These are phyloP conservation scores for Leguminivora glycinivorella DNA, from an alignment of 1,140 invertebrate species.

Conservation along the genomic window DNA sequence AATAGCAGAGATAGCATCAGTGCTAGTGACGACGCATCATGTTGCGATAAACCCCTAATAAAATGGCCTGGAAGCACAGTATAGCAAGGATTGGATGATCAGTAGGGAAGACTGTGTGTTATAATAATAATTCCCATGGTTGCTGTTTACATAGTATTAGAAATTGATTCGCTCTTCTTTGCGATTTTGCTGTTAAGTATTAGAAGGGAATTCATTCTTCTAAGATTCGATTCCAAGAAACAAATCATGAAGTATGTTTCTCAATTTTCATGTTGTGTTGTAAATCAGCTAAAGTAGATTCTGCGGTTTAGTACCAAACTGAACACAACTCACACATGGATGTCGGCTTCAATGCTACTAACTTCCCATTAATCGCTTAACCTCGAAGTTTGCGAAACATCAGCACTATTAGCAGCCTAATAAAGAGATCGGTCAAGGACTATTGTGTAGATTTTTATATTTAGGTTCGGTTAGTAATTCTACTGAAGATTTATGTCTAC, in stretches of 20 bases:
- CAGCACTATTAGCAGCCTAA: background rate
- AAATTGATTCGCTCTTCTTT: too few species aligned
- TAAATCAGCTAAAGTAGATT: too few species aligned
- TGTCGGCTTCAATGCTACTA: background rate
- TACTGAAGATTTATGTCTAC: background rate
- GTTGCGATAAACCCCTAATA: constrained; percentile 68
- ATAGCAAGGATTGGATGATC: background rate
- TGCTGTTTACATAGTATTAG: too few species aligned
- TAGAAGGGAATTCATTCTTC: too few species aligned
- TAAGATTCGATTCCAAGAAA: too few species aligned
- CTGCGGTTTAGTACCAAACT: too few species aligned
- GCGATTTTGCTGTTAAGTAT: background rate
- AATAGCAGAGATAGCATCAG: constrained; percentile 59
- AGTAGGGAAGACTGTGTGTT: too few species aligned
- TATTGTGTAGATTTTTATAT: background rate
- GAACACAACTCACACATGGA: too few species aligned
- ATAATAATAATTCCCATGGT: too few species aligned
- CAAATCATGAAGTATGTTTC: too few species aligned
- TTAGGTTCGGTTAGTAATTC: background rate
- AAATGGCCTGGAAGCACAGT: constrained; percentile 56
- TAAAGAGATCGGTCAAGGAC: too few species aligned
- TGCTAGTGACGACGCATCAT: constrained; percentile 56
- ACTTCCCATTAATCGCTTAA: background rate
- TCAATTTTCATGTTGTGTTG: too few species aligned
- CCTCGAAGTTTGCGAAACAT: background rate